Conservation (phyloP, 2,113 vertebrate species). For the Mobula hypostoma region DNA sequence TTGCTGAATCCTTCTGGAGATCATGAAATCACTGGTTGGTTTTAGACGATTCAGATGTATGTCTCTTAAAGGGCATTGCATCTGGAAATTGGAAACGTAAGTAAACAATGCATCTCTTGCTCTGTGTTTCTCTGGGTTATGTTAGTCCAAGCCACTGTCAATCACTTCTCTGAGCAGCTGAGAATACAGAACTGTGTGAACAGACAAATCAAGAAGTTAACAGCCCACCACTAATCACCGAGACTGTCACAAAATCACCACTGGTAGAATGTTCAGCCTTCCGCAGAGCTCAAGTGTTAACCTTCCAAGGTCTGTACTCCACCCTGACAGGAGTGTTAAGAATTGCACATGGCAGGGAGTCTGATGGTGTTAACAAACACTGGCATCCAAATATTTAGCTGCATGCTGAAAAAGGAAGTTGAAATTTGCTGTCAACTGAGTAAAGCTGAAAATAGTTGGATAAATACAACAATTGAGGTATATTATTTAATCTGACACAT, state of each 20-base stretch:
- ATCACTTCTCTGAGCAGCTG: slow-evolving; percentile 25
- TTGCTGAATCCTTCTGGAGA: no score
- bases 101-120: background rate
- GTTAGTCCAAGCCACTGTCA: background rate
- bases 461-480: background rate
- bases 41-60: no score
- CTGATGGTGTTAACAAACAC: slow-evolving; percentile 23
- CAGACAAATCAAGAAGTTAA: slow-evolving; percentile 14
- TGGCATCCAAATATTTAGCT: background rate
- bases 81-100: background rate
- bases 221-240: slow-evolving; percentile 27
- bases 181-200: slow-evolving; percentile 17
- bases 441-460: background rate
- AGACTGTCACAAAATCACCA: slow-evolving; percentile 30
- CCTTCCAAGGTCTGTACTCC: background rate
- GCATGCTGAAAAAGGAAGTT: background rate
- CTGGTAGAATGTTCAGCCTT: slow-evolving; percentile 20
- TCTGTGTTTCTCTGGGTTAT: background rate
- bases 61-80: background rate
- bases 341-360: slow-evolving; percentile 15
- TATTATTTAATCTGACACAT: background rate
- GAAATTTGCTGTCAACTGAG: background rate
- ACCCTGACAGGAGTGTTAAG: background rate
- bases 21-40: no score
- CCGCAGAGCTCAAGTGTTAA: background rate